Conservation (phyloP, 1,140 invertebrate genomes). For the Platyura marginata region DNA sequence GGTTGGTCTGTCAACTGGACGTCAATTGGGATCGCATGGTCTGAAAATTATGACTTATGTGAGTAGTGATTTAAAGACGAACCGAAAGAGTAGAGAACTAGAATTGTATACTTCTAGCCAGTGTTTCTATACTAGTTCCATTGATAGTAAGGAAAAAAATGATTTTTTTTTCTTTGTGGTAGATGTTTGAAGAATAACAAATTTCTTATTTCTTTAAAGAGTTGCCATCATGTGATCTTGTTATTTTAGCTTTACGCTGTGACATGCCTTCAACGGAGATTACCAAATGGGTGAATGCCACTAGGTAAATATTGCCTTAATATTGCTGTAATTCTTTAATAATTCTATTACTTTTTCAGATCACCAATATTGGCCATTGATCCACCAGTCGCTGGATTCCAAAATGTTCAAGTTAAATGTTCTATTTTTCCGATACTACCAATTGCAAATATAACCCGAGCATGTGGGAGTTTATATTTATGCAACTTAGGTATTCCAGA, state of each 20-base stretch:
- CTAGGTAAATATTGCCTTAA: too few species aligned
- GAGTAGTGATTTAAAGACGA: conserved; percentile 22
- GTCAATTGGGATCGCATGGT: conserved; percentile 67
- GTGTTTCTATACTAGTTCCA: conserved; percentile 16
- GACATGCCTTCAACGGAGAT: conserved; percentile 4
- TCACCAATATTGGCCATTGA: conserved; percentile 68
- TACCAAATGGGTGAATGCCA: conserved; percentile 46
- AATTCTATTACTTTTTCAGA: conserved; percentile 14
- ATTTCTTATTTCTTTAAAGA: conserved; percentile 28
- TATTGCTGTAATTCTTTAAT: too few species aligned
- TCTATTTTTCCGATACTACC: conserved; percentile 58
- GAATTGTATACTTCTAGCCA: conserved; percentile 20
- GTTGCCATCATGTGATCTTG: conserved; percentile 44
- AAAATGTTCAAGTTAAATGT: conserved; percentile 50
- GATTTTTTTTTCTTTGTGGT: conserved; percentile 20
- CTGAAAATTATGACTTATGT: conserved; percentile 50
- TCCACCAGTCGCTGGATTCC: conserved; percentile 48
- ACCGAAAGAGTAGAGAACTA: conserved; percentile 18
- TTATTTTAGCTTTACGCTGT: conserved; percentile 41
- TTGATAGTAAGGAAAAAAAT: conserved; percentile 11
- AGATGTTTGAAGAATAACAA: conserved; percentile 39
- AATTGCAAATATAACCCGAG: conserved; percentile 37
- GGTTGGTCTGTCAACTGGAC: conserved; percentile 52
- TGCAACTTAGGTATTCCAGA: conserved; percentile 71
- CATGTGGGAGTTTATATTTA: conserved; percentile 61